These are phyloP conservation scores for Amphiduros pacificus DNA, from an alignment of 2,888 invertebrate species.

Conservation along the genomic window DNA sequence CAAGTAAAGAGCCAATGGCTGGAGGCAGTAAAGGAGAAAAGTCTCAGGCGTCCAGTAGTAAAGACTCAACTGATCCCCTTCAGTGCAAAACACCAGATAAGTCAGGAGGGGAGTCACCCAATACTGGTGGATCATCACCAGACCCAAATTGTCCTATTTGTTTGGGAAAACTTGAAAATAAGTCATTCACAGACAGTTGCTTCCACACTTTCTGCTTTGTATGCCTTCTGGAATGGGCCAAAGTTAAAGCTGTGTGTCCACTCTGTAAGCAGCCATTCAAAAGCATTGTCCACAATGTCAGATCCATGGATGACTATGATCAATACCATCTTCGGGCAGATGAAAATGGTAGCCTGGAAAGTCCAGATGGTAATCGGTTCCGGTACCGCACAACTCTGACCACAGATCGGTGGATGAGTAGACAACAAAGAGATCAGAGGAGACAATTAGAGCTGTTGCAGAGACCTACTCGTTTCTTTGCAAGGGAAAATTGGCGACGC, in stretches of 20 bases:
- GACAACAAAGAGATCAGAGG: slow-evolving; percentile 22
- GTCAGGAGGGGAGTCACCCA: not conserved
- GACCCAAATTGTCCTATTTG: slow-evolving; percentile 84
- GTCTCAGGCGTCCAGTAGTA: too few relatives aligned
- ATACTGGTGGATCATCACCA: slow-evolving; percentile 14
- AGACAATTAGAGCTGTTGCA: slow-evolving; percentile 31
- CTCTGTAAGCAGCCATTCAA: slow-evolving; percentile 90
- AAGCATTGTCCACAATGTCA: slow-evolving; percentile 89
- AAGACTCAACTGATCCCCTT: too few relatives aligned
- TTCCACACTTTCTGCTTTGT: slow-evolving; percentile 92
- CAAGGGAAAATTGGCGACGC: slow-evolving; percentile 20
- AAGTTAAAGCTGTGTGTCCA: slow-evolving; percentile 91
- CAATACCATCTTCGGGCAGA: slow-evolving; percentile 67
- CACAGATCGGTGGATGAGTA: slow-evolving; percentile 35
- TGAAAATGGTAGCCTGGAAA: slow-evolving; percentile 11
- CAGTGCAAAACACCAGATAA: too few relatives aligned
- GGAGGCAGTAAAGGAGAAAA: too few relatives aligned
- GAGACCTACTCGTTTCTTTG: slow-evolving; percentile 28
- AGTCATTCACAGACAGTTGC: slow-evolving; percentile 89
- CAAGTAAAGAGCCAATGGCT: too few relatives aligned
- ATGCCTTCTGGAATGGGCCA: slow-evolving; percentile 91
- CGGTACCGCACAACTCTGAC: slow-evolving; percentile 57
- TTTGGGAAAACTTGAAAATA: slow-evolving; percentile 81
- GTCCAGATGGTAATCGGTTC: slow-evolving; percentile 42
- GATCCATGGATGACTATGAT: slow-evolving; percentile 84